phyloP scores from a whole-genome alignment of 2,888 invertebrate species.

The Geophilus truncorum region DNA sequence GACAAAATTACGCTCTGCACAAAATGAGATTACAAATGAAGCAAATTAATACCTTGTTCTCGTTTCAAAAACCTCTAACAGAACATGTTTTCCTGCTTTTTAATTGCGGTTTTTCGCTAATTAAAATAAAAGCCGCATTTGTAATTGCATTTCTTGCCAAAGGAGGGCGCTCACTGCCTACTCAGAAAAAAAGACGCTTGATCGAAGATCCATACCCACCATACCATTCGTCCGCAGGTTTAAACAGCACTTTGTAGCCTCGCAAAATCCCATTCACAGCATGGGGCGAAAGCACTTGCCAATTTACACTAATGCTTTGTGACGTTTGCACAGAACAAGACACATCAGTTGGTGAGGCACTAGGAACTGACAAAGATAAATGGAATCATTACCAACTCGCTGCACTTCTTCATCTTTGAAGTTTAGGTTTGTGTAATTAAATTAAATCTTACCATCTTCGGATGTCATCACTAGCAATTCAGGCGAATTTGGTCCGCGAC shows the following conservation, averaged over 20 bases:
- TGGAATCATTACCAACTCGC: no score
- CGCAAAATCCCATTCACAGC: slow-evolving; percentile 92
- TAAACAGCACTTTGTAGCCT: slow-evolving; percentile 90
- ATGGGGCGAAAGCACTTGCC: slow-evolving; percentile 87
- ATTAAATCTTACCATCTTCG: slow-evolving; percentile 29
- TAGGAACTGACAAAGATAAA: slow-evolving; percentile 35
- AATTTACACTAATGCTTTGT: slow-evolving; percentile 87
- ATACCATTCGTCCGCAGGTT: slow-evolving; percentile 87
- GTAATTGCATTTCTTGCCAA: not conserved
- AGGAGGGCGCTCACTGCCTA: not conserved
- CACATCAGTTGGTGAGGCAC: slow-evolving; percentile 56
- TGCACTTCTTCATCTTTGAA: no score
- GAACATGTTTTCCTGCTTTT: not conserved
- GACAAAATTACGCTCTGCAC: not conserved
- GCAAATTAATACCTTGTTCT: not conserved
- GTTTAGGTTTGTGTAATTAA: no score
- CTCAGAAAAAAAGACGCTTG: not conserved
- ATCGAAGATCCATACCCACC: slow-evolving; percentile 58
- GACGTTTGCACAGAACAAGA: slow-evolving; percentile 89
- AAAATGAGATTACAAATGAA: not conserved
- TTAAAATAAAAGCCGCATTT: not conserved
- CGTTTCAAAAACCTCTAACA: not conserved
- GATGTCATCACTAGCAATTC: slow-evolving; percentile 33
- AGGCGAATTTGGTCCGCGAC: slow-evolving; percentile 40
- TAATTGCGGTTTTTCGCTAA: not conserved